Evolutionary conservation across 1,140 invertebrate species (phyloP), one percentile per base, ranked within the genome.

Genomic region (Zeugodacus cucurbitae): DNA sequence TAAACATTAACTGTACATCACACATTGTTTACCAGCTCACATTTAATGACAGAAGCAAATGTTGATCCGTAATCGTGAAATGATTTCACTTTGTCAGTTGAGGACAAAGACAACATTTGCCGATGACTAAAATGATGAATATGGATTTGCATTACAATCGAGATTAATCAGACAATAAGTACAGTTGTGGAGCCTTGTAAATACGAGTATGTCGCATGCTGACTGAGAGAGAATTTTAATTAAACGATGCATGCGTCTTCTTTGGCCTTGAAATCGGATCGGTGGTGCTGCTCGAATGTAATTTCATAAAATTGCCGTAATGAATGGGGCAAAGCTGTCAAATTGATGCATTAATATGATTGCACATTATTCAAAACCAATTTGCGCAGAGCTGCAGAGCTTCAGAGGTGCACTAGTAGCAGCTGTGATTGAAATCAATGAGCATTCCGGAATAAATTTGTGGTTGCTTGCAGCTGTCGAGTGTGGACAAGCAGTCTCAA

Each of bases 121-220:
- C 48, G 74, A 82, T 82, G 74, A 82, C 74, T 29, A 82, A 82
- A 82, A n/a, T n/a, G 74, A 82, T 82, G 74, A 82, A 48, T 54
- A 82, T 48, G 74, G n/a, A 82, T 82, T 48, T 54, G 41, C 74
- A 82, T 74, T 48, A 34, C 34, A 82, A 54, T 48, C 20, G 34
- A 82, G 74, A n/a, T n/a, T 34, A 82, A 82, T 82, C 74, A 54
- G 26, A 48, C 41, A 6, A 20, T 82, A 48, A 74, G 67, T 41
- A 20, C 34, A 74, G 34, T 14, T 37, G 14, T 34, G 22, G 64
- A 67, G 17, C 32, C 41, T 74, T 82, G 41, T 29, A 41, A 62
- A 62, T 26, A n/a, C n/a, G n/a, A n/a, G n/a, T n/a, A 62, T 62
- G 58, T 62, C 58, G n/a, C 34, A 74, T 22, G 14, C 20, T 41